Percentiles rank a stretch among this genome's conserved stretches.
Conservation (phyloP, 2,888 invertebrate genomes). For the Papilio demoleus region DNA sequence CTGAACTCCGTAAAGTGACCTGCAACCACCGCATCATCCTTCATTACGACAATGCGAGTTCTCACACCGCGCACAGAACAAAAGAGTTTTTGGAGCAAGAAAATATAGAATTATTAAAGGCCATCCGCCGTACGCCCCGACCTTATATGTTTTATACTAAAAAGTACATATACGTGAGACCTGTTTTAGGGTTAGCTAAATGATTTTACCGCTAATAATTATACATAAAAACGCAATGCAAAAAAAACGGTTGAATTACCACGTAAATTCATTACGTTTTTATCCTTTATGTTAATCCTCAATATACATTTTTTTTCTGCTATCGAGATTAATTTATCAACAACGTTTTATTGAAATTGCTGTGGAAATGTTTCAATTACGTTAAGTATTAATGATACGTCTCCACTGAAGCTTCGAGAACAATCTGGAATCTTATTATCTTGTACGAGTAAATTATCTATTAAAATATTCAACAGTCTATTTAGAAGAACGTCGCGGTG, state of each 20-base stretch:
- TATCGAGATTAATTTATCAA: background rate
- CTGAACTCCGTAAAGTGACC: too few relatives aligned
- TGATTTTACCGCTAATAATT: background rate
- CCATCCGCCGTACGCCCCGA: too few relatives aligned
- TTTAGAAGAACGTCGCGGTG: constrained; percentile 58
- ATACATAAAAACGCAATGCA: background rate
- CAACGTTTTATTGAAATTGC: background rate
- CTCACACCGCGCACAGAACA: too few relatives aligned
- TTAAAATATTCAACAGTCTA: constrained; percentile 39
- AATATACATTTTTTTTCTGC: background rate
- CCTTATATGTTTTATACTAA: too few relatives aligned
- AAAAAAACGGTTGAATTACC: background rate
- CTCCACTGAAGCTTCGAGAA: constrained; percentile 13
- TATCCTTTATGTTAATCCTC: background rate
- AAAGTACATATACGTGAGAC: background rate
- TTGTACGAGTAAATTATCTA: constrained; percentile 37
- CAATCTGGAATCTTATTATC: constrained; percentile 34
- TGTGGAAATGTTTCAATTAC: constrained; percentile 1
- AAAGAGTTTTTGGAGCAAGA: too few relatives aligned
- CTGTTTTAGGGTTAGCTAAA: background rate
- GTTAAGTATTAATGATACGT: constrained; percentile 15
- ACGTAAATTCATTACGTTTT: background rate
- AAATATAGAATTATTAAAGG: too few relatives aligned
- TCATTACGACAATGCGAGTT: too few relatives aligned
- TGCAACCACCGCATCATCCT: too few relatives aligned